Base-by-base conservation (phyloP, 2,888 invertebrate species). In the Tyria jacobaeae region DNA sequence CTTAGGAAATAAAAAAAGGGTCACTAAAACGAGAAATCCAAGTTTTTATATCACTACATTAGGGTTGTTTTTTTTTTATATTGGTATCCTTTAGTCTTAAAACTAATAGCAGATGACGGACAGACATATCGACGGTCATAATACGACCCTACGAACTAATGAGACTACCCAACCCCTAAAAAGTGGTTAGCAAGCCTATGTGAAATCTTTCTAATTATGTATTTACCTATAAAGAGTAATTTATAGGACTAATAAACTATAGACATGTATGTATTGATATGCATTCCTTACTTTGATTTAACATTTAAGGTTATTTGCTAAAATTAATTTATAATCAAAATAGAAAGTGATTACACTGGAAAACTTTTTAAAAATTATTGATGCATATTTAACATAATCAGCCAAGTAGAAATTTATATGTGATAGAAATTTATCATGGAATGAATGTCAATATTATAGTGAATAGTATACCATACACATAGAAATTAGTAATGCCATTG, bases 401-500 rank as follows among this genome's bases (percentile, higher is more conserved):
- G 3, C 24, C 21, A 35, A 44, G 7, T 67, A 60, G 17, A 1
- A 0, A n/a, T n/a, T n/a, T n/a, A n/a, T 35, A 35, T 17, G 15
- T 37, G 51, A 3, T 39, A 25, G 25, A 66, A 55, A 57, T 48
- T 50, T 47, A 50, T 37, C 37, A 41, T 48, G 41, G 37, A 61
- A 62, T 35, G 47, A 27, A 62, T 59, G 73, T 88, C 85, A 85
- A 62, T 57, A 72, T 73, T 80, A 79, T 84, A n/a, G 68, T 71
- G 53, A 84, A 76, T 64, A 84, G 74, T 56, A 44, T 57, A 77
- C 52, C 68, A 81, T 69, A 73, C 74, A 79, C 67, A 83, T 77
- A 54, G 83, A 71, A 6, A 86, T 83, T 75, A 89, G 75, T 67
- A 87, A 78, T 52, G 82, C 78, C 66, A 88, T 78, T 71, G 94